Percentiles rank a stretch among this genome's conserved stretches.
These are phyloP conservation scores for Drosophila demipolita DNA, from an alignment of 2,888 invertebrate genomes.

Conservation along the genomic window DNA sequence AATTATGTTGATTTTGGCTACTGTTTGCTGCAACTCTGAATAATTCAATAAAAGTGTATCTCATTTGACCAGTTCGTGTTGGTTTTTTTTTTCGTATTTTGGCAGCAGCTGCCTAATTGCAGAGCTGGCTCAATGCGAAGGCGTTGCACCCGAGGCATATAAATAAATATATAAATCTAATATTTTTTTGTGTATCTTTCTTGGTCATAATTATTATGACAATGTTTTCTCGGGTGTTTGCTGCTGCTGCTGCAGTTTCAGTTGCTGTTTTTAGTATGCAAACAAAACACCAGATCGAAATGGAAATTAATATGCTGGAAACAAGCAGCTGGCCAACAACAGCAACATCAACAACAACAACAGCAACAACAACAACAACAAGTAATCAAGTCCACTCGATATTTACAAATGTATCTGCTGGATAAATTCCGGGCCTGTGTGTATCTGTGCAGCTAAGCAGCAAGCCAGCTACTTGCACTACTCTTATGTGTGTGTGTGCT, in stretches of 20 bases:
- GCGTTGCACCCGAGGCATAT: slow-evolving; percentile 65
- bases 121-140: slow-evolving; percentile 48
- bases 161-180: slow-evolving; percentile 11
- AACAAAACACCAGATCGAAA: slow-evolving; percentile 68
- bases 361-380: slow-evolving; percentile 22
- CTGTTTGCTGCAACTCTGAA: slow-evolving; percentile 21
- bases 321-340: slow-evolving; percentile 62
- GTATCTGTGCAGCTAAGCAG: slow-evolving; percentile 7
- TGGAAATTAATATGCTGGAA: slow-evolving; percentile 50
- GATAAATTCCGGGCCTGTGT: slow-evolving; percentile 1
- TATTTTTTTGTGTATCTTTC: slow-evolving; percentile 17
- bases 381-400: slow-evolving; percentile 69
- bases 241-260: slow-evolving; percentile 18
- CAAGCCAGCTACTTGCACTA: slow-evolving; percentile 4
- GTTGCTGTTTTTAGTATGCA: slow-evolving; percentile 60
- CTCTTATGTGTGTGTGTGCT: neutral
- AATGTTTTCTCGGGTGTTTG: slow-evolving; percentile 58
- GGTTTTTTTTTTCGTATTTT: slow-evolving; percentile 16
- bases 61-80: slow-evolving; percentile 31
- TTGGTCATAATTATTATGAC: slow-evolving; percentile 76
- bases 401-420: slow-evolving; percentile 37
- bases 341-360: slow-evolving; percentile 22
- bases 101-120: slow-evolving; percentile 57
- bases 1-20: slow-evolving; percentile 33
- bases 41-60: slow-evolving; percentile 36